A percentile compares a stretch with the other conserved stretches of the same genome.
phyloP scores from a whole-genome alignment of 2,888 invertebrate genomes.

The Galeopsomyia nigrocyanea region DNA sequence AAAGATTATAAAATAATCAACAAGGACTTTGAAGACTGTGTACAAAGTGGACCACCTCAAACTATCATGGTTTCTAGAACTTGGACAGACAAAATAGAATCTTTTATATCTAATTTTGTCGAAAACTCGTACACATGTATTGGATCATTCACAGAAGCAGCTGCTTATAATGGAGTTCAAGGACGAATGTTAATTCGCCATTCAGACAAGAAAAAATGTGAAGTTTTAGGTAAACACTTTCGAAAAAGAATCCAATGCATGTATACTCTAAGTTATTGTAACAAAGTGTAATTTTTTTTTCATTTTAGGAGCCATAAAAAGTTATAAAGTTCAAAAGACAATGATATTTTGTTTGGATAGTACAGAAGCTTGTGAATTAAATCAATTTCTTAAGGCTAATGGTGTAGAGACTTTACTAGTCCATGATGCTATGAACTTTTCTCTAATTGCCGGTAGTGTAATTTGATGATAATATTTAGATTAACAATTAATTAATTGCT shows the following conservation, averaged over 20 bases:
- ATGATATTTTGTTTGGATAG: slow-evolving; percentile 75
- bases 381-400: slow-evolving; percentile 61
- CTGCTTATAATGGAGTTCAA: slow-evolving; percentile 76
- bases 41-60: slow-evolving; percentile 68
- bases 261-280: not conserved
- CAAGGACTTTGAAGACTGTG: slow-evolving; percentile 40
- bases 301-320: slow-evolving; percentile 68
- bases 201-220: slow-evolving; percentile 71
- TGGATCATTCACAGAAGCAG: slow-evolving; percentile 81
- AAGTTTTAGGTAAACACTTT: slow-evolving; percentile 63
- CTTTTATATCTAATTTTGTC: slow-evolving; percentile 71
- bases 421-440: slow-evolving; percentile 59
- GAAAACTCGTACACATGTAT: slow-evolving; percentile 78
- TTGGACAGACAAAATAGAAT: slow-evolving; percentile 76
- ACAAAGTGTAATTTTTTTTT: slow-evolving; percentile 5
- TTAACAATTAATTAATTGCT: not conserved
- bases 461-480: not conserved
- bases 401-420: slow-evolving; percentile 57
- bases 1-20: slow-evolving; percentile 52
- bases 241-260: too few relatives aligned
- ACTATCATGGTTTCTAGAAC: slow-evolving; percentile 74
- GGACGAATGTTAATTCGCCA: slow-evolving; percentile 69
- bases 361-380: slow-evolving; percentile 71
- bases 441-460: slow-evolving; percentile 52
- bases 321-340: slow-evolving; percentile 68